These are phyloP conservation scores for Rousettus madagascariensis DNA, from an alignment of 2,797 vertebrate genomes.

Conservation along the genomic window DNA sequence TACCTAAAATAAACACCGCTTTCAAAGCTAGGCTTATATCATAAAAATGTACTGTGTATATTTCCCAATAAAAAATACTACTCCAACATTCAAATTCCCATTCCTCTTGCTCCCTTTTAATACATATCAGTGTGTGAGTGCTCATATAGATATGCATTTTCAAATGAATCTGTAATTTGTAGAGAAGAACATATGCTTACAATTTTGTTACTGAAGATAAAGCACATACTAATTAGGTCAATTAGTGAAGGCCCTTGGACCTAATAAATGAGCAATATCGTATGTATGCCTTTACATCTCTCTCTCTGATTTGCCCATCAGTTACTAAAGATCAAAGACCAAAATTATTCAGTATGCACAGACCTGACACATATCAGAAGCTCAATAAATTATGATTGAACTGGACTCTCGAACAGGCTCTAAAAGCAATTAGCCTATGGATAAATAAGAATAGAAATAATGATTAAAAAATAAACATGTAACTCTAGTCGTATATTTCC, in stretches of 20 bases:
- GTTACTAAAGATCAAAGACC: background rate
- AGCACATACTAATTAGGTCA: background rate
- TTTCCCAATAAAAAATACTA: background rate
- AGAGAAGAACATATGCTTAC: background rate
- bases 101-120: background rate
- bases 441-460: background rate
- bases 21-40: conserved; percentile 1
- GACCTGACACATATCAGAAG: background rate
- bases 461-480: conserved; percentile 14
- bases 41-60: background rate
- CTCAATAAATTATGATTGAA: conserved; percentile 31
- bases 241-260: background rate
- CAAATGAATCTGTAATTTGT: background rate
- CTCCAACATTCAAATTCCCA: background rate
- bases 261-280: background rate
- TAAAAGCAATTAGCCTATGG: background rate
- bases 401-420: background rate
- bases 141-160: background rate
- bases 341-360: background rate
- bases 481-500: background rate
- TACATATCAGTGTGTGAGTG: background rate
- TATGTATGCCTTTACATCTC: background rate
- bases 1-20: background rate
- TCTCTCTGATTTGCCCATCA: background rate
- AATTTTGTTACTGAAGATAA: conserved; percentile 26